Evolutionary conservation across 2,113 vertebrate genomes (phyloP), one percentile per base, ranked within the genome.

Genomic region (Caretta caretta): DNA sequence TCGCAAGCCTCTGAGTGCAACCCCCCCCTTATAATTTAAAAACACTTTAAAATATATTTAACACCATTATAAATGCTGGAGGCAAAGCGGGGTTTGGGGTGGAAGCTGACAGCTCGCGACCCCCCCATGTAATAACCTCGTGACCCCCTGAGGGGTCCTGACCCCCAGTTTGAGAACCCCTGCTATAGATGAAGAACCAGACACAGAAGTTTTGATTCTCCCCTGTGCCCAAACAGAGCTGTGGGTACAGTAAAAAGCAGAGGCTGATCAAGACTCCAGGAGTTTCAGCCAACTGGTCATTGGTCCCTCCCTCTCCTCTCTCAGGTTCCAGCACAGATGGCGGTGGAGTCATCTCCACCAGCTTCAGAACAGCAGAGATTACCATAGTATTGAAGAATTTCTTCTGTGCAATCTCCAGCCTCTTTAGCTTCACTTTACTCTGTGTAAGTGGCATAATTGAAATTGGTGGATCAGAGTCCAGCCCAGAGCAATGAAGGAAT

Each of bases 231-330:
- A 57, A 42, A 38, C 38, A 56, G 42, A 80, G 6, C 86, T 85
- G 81, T 8, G 69, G 51, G 56, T n/a, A 29, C 0, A 0, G 13
- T 1, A 83, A 46, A 80, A 6, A n/a, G 38, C 69, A n/a, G 8
- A 35, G n/a, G n/a, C 17, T 38, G 65, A 22, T 72, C 1, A 25
- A 27, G 19, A 85, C 84, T 87, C 79, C 72, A 90, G 38, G 50
- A 59, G 11, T 80, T 90, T 94, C 65, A 72, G 35, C 87, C 87
- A 95, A 29, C 19, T 86, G 91, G 65, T 42, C 72, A 51, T 17
- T 51, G 51, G 12, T 59, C 57, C 3, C 12, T 31, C 29, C 6
- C 29, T 31, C 59, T 35, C 57, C 29, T 14, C 29, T 14, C 56
- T 27, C 56, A 57, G 53, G 57, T 59, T 59, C 29, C 57, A 59